Conservation (phyloP, 1,140 invertebrate genomes). For the Pseudomyrmex gracilis region DNA sequence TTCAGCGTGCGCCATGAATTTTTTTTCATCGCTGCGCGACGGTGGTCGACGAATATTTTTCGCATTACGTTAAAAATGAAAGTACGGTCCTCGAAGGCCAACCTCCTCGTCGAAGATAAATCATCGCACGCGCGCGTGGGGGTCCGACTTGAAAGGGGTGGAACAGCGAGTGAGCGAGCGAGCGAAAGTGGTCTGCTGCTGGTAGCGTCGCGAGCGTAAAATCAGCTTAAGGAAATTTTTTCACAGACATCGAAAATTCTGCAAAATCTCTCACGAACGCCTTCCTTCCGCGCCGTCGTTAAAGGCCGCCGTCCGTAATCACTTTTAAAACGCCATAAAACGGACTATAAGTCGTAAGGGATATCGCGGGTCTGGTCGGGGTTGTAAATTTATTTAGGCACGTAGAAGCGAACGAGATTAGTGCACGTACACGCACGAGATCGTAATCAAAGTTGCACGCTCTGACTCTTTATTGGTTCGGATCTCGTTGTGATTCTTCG, state of each 20-base stretch:
- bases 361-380: conserved; percentile 73
- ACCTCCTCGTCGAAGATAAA: conserved; percentile 37
- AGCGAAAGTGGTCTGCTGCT: not conserved
- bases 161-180: not conserved
- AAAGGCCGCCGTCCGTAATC: conserved; percentile 63
- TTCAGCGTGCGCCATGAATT: conserved; percentile 49
- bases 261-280: not conserved
- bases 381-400: conserved; percentile 77
- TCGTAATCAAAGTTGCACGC: conserved; percentile 43
- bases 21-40: conserved; percentile 27
- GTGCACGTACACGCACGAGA: not conserved
- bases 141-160: conserved; percentile 13
- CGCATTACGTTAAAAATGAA: conserved; percentile 60
- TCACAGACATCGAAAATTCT: conserved; percentile 23
- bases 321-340: conserved; percentile 76
- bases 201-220: not conserved
- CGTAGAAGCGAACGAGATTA: conserved; percentile 67
- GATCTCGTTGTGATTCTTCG: not conserved
- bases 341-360: conserved; percentile 71
- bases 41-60: conserved; percentile 48
- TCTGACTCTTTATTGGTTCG: not conserved
- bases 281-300: not conserved
- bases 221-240: conserved; percentile 42
- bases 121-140: conserved; percentile 1
- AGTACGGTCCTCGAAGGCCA: conserved; percentile 56